phyloP scores from a whole-genome alignment of 2,797 vertebrate species.

The Catostomus latipinnis region DNA sequence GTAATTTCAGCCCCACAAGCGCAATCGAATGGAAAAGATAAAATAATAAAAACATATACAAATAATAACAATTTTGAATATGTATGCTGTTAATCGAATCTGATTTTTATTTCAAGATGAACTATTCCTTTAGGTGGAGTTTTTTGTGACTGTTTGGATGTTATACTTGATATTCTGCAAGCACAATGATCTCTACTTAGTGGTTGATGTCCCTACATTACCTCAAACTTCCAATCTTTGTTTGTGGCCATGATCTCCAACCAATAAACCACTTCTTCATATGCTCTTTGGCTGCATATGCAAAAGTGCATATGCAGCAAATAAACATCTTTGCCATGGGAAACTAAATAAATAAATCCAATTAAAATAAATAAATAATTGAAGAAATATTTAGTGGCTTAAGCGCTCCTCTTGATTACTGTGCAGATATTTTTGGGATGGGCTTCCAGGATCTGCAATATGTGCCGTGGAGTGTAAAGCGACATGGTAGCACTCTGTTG shows the following conservation, averaged over 20 bases:
- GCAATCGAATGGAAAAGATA: no score
- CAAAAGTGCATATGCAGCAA: conserved; percentile 31
- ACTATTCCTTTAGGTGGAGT: no score
- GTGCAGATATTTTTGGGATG: conserved; percentile 43
- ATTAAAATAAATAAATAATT: conserved; percentile 20
- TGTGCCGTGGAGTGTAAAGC: conserved; percentile 44
- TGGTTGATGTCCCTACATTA: neutral
- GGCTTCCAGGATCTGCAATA: conserved; percentile 46
- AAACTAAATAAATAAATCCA: conserved; percentile 25
- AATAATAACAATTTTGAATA: no score
- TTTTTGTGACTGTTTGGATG: no score
- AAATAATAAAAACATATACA: no score
- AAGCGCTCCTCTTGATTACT: conserved; percentile 51
- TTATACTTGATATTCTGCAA: no score
- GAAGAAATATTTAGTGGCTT: conserved; percentile 37
- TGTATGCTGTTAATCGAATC: no score
- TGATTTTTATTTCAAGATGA: no score
- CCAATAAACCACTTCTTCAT: neutral
- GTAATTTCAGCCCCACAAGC: no score
- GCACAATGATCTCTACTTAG: no score
- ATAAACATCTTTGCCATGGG: conserved; percentile 37
- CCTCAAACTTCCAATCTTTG: neutral
- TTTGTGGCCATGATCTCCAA: neutral
- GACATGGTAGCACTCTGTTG: conserved; percentile 44
- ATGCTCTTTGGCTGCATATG: neutral